Evolutionary conservation across 2,888 invertebrate species (phyloP).

Genomic region (Craniophora ligustri): DNA sequence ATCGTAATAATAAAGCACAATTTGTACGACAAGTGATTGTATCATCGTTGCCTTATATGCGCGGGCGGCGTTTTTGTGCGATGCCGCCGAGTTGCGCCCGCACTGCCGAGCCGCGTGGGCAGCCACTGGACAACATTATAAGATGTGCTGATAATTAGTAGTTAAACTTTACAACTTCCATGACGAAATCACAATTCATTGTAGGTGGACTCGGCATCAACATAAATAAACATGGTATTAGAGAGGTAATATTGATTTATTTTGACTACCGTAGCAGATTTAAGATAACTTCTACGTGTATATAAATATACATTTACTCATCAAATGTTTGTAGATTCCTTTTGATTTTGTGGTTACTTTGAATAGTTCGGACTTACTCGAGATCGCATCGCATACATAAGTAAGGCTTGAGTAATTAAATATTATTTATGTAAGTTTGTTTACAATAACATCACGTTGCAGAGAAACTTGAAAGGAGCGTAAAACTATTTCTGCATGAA

Average conservation of each 20-base stretch:
- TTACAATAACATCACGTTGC: constrained; percentile 22
- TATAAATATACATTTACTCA: too few relatives aligned
- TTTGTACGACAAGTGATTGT: constrained; percentile 53
- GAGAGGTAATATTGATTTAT: constrained; percentile 6
- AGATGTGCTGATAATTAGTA: constrained; percentile 43
- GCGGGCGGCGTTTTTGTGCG: constrained; percentile 42
- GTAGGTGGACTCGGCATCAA: constrained; percentile 20
- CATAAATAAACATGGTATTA: constrained; percentile 10
- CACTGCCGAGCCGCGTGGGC: constrained; percentile 38
- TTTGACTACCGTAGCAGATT: constrained; percentile 7
- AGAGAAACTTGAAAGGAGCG: constrained; percentile 2
- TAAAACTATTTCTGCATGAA: constrained; percentile 20
- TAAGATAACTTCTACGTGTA: too few relatives aligned
- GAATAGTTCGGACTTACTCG: neutral
- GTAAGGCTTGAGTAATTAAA: constrained; percentile 10
- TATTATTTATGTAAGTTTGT: constrained; percentile 14
- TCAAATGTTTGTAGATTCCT: neutral
- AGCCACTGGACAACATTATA: constrained; percentile 19
- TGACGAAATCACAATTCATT: constrained; percentile 22
- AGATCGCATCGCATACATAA: neutral
- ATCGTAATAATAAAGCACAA: constrained; percentile 51
- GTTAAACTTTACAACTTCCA: constrained; percentile 34
- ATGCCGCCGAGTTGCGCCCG: constrained; percentile 21
- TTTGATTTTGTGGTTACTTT: neutral
- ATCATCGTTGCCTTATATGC: constrained; percentile 54